Base-by-base conservation (phyloP, 1,140 invertebrate species). In the Chrysopa pallens region DNA sequence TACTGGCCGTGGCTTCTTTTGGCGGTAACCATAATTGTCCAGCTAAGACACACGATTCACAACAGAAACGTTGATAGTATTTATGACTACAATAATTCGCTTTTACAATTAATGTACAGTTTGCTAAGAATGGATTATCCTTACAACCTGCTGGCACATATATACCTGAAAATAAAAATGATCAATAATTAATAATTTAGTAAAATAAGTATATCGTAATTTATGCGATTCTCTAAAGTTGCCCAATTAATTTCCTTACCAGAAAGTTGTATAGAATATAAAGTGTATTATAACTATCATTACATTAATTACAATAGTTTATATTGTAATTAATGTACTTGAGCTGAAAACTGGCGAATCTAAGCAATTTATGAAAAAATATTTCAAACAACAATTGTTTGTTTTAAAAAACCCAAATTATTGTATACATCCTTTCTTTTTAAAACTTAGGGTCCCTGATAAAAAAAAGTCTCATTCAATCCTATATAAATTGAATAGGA, bases 11-110 rank as follows among this genome's bases (percentile, higher is more conserved):
- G 31, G 13, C 23, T 54, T 23, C 15, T 53, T 49, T 29, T 47
- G 46, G 1, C 58, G 53, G 39, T 72, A 65, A 8, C 17, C 17
- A 23, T 23, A 84, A 55, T 50, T 85, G 79, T 2, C 85, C 85
- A 2, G 86, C 84, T 58, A 81, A 64, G 29, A 85, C 84, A 55
- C 89, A 94, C 1, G 86, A 90, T 54, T 78, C 73, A 62, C 91
- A 95, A 59, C 91, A 95, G 73, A 91, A 94, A 57, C 73, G 73
- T n/a, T 80, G 81, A 58, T 94, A 95, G 60, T 89, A 90, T 48
- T 74, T 68, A 59, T 94, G 89, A 7, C 68, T 67, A 58, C 91
- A 95, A 57, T 84, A 88, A 23, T 73, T 72, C 9, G 74, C 84
- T 51, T 70, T 63, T 1, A 93, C 84, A 43, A 95, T 91, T 28